These are phyloP conservation scores for Conchocele bisecta DNA, from an alignment of 2,888 invertebrate species.

Conservation along the genomic window DNA sequence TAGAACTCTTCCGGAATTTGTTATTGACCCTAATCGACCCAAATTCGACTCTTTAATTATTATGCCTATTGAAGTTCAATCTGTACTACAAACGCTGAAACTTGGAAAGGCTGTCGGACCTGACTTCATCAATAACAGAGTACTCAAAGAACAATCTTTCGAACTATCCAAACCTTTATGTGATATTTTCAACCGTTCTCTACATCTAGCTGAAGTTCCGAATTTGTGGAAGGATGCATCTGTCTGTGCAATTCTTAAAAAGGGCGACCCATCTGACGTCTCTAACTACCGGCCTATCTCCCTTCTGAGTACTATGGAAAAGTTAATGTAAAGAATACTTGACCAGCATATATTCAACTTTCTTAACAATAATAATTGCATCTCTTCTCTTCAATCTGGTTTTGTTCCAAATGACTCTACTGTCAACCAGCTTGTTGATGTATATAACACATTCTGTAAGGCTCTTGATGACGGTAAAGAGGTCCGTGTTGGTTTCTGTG, in stretches of 20 bases:
- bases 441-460: slow-evolving; percentile 21
- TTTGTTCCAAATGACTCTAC: slow-evolving; percentile 32
- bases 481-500: slow-evolving; percentile 31
- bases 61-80: not conserved
- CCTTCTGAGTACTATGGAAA: slow-evolving; percentile 1
- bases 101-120: slow-evolving; percentile 16
- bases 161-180: slow-evolving; percentile 17
- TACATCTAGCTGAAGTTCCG: slow-evolving; percentile 11
- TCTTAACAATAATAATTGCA: not conserved
- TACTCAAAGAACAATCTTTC: slow-evolving; percentile 2
- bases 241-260: slow-evolving; percentile 18
- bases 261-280: not conserved
- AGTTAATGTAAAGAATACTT: slow-evolving; percentile 12
- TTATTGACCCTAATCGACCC: not conserved
- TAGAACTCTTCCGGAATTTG: not conserved
- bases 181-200: slow-evolving; percentile 13
- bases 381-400: slow-evolving; percentile 25
- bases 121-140: slow-evolving; percentile 6
- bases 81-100: not conserved
- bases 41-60: not conserved
- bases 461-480: slow-evolving; percentile 30
- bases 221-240: slow-evolving; percentile 19
- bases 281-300: slow-evolving; percentile 29
- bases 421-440: slow-evolving; percentile 17
- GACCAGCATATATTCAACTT: slow-evolving; percentile 13